Percentiles rank a stretch among this genome's conserved stretches.
Evolutionary conservation across 2,888 invertebrate genomes (phyloP).

Genomic region (Sinopyrophorus schimmeli): DNA sequence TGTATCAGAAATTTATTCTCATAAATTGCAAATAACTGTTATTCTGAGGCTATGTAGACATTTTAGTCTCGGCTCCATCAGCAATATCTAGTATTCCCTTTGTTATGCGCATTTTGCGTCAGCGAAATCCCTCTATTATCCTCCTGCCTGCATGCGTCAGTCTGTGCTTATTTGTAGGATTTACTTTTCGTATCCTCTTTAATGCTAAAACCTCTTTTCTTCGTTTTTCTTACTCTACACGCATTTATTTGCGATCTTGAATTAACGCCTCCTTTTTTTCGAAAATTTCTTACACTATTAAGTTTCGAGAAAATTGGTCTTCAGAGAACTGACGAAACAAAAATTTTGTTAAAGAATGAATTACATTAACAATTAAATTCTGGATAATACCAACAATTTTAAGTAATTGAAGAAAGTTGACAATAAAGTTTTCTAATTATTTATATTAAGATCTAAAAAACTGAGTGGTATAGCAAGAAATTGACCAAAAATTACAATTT

Average conservation of each 20-base stretch:
- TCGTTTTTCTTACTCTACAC: no score
- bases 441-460: no score
- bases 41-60: slow-evolving; percentile 25
- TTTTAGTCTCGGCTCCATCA: slow-evolving; percentile 28
- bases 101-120: slow-evolving; percentile 29
- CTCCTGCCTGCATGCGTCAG: slow-evolving; percentile 21
- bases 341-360: no score
- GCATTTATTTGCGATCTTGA: no score
- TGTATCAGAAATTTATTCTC: slow-evolving; percentile 19
- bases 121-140: slow-evolving; percentile 23
- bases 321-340: no score
- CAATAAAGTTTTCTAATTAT: no score
- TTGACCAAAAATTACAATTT: no score
- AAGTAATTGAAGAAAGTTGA: no score
- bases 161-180: slow-evolving; percentile 23
- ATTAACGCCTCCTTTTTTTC: slow-evolving; percentile 21
- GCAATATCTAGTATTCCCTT: slow-evolving; percentile 28
- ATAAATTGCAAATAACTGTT: slow-evolving; percentile 23
- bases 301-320: no score
- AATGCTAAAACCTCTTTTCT: slow-evolving; percentile 13
- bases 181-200: slow-evolving; percentile 15
- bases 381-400: no score
- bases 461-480: no score
- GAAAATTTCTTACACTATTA: slow-evolving; percentile 20
- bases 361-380: no score